Conservation (phyloP, 2,113 vertebrate species). For the Maccullochella peelii region DNA sequence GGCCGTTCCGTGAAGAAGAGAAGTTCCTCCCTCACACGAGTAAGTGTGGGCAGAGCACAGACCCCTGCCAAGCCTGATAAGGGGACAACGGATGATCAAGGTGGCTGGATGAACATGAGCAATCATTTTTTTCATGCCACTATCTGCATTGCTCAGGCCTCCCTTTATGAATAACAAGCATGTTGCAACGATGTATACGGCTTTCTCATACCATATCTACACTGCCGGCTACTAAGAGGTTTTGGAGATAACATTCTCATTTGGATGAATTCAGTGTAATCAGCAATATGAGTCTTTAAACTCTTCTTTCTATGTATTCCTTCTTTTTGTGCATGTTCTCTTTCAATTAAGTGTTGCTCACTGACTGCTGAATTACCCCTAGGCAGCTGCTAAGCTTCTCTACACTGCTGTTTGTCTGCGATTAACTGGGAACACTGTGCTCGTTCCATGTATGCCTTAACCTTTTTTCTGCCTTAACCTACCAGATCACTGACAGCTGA, state of each 20-base stretch:
- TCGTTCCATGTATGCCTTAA: conserved; percentile 23
- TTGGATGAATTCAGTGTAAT: conserved; percentile 16
- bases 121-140: conserved; percentile 29
- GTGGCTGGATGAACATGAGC: conserved; percentile 83
- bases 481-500: conserved; percentile 36
- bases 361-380: conserved; percentile 5
- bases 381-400: conserved; percentile 27
- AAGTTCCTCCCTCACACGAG: conserved; percentile 91
- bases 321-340: conserved; percentile 2
- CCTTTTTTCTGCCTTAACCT: conserved; percentile 23
- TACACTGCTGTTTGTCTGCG: conserved; percentile 9
- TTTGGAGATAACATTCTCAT: conserved; percentile 31
- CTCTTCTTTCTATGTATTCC: conserved; percentile 2
- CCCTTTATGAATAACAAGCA: conserved; percentile 66
- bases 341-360: conserved; percentile 2
- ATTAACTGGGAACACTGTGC: conserved; percentile 21
- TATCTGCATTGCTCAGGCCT: conserved; percentile 45
- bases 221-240: conserved; percentile 19
- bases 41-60: conserved; percentile 84
- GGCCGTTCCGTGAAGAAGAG: conserved; percentile 88
- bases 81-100: conserved; percentile 87
- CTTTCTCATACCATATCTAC: conserved; percentile 29
- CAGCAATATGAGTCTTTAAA: not conserved
- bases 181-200: conserved; percentile 39
- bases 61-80: conserved; percentile 85